These are phyloP conservation scores for Harpagifer antarcticus DNA, from an alignment of 2,797 vertebrate species.

Conservation along the genomic window DNA sequence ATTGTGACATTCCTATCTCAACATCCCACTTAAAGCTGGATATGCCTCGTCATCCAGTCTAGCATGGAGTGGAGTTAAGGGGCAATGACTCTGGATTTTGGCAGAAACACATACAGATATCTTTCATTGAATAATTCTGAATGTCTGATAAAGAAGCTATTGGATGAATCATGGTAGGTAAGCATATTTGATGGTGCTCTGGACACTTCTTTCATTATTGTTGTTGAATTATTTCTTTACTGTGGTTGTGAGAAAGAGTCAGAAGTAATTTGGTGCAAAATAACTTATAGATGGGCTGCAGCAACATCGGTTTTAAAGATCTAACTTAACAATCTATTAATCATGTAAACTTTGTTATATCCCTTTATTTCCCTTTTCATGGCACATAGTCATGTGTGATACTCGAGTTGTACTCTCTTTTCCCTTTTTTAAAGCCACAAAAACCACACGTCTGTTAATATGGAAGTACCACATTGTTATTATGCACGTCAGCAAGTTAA, in stretches of 20 bases:
- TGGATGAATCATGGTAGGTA: not conserved
- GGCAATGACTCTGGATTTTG: too few relatives aligned
- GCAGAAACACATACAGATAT: constrained; percentile 15
- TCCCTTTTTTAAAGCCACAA: constrained; percentile 31
- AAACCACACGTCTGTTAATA: constrained; percentile 22
- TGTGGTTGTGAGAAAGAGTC: not conserved
- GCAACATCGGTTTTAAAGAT: not conserved
- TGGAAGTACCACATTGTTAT: not conserved
- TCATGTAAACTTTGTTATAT: not conserved
- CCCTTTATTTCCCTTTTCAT: not conserved
- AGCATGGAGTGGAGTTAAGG: constrained; percentile 26
- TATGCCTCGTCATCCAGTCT: constrained; percentile 40
- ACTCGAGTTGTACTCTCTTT: not conserved
- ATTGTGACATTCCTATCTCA: constrained; percentile 47
- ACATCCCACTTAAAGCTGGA: constrained; percentile 48
- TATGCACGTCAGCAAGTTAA: constrained; percentile 17
- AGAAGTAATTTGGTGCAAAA: not conserved
- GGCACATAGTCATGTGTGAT: not conserved
- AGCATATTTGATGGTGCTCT: constrained; percentile 2
- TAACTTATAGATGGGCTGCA: not conserved
- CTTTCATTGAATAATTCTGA: constrained; percentile 35
- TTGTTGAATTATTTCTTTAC: not conserved
- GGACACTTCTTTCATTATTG: not conserved
- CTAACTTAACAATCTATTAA: not conserved
- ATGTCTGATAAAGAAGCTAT: constrained; percentile 15